Evolutionary conservation across 1,140 invertebrate species (phyloP).

Genomic region (Potamilus streckersoni): DNA sequence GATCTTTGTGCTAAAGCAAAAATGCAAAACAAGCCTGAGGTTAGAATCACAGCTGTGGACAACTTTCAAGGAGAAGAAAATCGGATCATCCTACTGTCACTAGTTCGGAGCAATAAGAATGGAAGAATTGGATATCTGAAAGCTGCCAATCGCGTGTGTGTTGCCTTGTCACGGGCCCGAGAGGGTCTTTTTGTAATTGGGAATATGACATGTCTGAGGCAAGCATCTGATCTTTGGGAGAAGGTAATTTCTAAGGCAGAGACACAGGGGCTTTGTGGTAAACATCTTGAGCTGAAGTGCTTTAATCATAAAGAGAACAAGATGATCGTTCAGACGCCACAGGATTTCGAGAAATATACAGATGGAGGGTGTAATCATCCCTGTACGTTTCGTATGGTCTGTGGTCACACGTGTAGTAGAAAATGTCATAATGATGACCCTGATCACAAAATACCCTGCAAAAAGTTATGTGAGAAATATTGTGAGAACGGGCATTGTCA

Average conservation of each 20-base stretch:
- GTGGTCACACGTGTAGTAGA: slow-evolving; percentile 45
- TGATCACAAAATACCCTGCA: slow-evolving; percentile 33
- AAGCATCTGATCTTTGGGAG: slow-evolving; percentile 56
- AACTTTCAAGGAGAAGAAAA: slow-evolving; percentile 82
- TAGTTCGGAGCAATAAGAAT: slow-evolving; percentile 79
- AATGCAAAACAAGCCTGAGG: slow-evolving; percentile 2
- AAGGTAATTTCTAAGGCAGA: slow-evolving; percentile 48
- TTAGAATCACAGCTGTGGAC: slow-evolving; percentile 41
- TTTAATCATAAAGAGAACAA: slow-evolving; percentile 39
- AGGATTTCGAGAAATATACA: slow-evolving; percentile 53
- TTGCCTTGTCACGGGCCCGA: slow-evolving; percentile 83
- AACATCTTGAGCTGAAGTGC: slow-evolving; percentile 27
- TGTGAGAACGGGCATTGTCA: slow-evolving; percentile 34
- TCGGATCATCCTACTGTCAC: slow-evolving; percentile 83
- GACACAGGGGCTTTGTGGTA: slow-evolving; percentile 4
- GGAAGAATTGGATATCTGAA: slow-evolving; percentile 81
- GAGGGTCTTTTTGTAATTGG: slow-evolving; percentile 77
- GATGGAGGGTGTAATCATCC: slow-evolving; percentile 50
- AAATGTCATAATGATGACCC: slow-evolving; percentile 34
- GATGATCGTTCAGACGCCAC: slow-evolving; percentile 30
- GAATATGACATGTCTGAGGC: slow-evolving; percentile 74
- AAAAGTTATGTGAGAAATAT: slow-evolving; percentile 35
- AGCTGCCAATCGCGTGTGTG: slow-evolving; percentile 81
- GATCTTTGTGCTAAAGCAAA: not conserved
- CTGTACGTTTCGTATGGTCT: slow-evolving; percentile 46